Percentiles rank a stretch among this genome's conserved stretches.
phyloP scores from a whole-genome alignment of 1,140 invertebrate species.

The Anadara kagoshimensis region DNA sequence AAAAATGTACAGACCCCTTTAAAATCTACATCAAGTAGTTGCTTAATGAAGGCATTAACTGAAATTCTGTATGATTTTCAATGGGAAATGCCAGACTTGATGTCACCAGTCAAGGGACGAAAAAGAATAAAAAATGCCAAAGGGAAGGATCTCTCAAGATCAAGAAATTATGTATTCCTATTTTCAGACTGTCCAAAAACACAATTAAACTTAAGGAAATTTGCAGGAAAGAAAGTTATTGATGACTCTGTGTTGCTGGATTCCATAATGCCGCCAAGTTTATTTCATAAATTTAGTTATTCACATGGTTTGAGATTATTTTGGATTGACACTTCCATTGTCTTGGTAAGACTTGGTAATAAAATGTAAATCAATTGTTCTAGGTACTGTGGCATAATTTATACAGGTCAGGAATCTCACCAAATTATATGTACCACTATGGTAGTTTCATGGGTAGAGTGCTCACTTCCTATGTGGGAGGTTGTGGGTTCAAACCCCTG shows the following conservation, averaged over 20 bases:
- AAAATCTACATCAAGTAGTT: slow-evolving; percentile 23
- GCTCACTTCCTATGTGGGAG: no score
- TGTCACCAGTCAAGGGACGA: slow-evolving; percentile 53
- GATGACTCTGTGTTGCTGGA: slow-evolving; percentile 55
- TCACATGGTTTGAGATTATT: slow-evolving; percentile 38
- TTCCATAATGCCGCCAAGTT: slow-evolving; percentile 48
- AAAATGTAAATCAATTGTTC: no score
- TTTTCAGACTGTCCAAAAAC: slow-evolving; percentile 47
- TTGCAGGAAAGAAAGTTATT: slow-evolving; percentile 51
- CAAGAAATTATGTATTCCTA: slow-evolving; percentile 47
- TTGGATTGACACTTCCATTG: slow-evolving; percentile 49
- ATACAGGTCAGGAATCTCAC: no score
- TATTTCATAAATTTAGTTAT: slow-evolving; percentile 44
- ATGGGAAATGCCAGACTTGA: slow-evolving; percentile 58
- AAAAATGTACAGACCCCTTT: neutral
- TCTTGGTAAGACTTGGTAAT: no score
- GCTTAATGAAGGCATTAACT: slow-evolving; percentile 46
- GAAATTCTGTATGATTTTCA: slow-evolving; percentile 56
- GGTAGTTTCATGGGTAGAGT: no score
- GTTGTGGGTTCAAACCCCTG: no score
- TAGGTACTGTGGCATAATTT: no score
- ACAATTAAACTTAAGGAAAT: slow-evolving; percentile 37
- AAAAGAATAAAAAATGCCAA: slow-evolving; percentile 17
- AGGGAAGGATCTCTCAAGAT: neutral
- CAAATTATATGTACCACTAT: no score